phyloP scores from a whole-genome alignment of 2,888 invertebrate genomes.

The Stegana nigrithorax region DNA sequence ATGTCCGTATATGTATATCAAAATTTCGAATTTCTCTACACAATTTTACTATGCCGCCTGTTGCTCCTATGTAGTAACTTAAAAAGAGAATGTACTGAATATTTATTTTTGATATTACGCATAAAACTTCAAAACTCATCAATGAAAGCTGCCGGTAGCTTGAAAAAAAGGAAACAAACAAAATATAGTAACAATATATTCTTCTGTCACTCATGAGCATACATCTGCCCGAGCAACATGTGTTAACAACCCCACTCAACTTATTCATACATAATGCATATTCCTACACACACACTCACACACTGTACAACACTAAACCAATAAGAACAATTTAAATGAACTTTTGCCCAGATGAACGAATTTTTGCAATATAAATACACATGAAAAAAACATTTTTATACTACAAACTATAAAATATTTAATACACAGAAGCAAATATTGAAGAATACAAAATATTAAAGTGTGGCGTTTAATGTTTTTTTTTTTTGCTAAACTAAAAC shows the following conservation, averaged over 20 bases:
- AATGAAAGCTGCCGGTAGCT: constrained; percentile 49
- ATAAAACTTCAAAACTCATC: constrained; percentile 35
- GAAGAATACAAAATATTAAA: constrained; percentile 31
- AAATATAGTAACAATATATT: background rate
- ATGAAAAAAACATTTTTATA: constrained; percentile 43
- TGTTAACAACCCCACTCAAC: too few species aligned
- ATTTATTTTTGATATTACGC: constrained; percentile 58
- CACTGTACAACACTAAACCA: constrained; percentile 18
- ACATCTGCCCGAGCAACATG: too few species aligned
- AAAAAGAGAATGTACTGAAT: constrained; percentile 49
- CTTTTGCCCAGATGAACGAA: constrained; percentile 41
- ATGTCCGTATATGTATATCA: too few species aligned
- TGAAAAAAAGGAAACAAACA: background rate
- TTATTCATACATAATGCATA: background rate
- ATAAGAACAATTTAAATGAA: constrained; percentile 21
- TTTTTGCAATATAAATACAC: constrained; percentile 40
- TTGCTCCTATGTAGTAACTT: constrained; percentile 17
- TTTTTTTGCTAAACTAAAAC: constrained; percentile 43
- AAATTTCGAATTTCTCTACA: constrained; percentile 10
- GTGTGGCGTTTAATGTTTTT: constrained; percentile 39
- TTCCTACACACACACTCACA: constrained; percentile 24
- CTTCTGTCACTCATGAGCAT: too few species aligned
- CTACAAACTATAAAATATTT: constrained; percentile 45
- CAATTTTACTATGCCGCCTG: constrained; percentile 10
- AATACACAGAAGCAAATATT: constrained; percentile 18